These are phyloP conservation scores for Octodonta nipae DNA, from an alignment of 2,888 invertebrate species.

Conservation along the genomic window DNA sequence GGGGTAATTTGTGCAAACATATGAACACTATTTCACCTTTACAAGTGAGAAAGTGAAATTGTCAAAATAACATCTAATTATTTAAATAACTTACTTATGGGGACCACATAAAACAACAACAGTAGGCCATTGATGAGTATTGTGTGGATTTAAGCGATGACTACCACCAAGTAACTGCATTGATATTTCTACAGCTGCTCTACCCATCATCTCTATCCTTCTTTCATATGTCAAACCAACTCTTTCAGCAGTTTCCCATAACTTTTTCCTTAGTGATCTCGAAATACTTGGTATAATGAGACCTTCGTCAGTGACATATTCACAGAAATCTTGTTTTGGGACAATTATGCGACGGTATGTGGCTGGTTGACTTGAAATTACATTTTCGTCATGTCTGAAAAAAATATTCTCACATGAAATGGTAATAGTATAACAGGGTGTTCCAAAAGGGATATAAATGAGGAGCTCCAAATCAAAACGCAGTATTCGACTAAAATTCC, in stretches of 20 bases:
- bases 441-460: no score
- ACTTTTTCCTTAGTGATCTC: conserved; percentile 47
- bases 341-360: conserved; percentile 56
- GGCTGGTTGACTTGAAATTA: conserved; percentile 52
- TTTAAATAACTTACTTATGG: conserved; percentile 38
- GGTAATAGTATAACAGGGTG: no score
- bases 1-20: no score
- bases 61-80: no score
- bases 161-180: conserved; percentile 72
- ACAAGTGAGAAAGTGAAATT: no score
- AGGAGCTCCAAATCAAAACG: no score
- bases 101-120: conserved; percentile 63
- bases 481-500: no score
- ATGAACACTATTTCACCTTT: no score
- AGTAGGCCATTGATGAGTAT: conserved; percentile 76
- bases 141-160: conserved; percentile 69
- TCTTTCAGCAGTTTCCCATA: conserved; percentile 56
- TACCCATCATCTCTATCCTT: conserved; percentile 62
- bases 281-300: conserved; percentile 65
- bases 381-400: conserved; percentile 76
- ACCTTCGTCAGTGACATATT: conserved; percentile 72
- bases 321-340: conserved; percentile 46
- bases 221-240: conserved; percentile 53
- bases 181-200: conserved; percentile 74
- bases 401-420: not conserved